Percentiles rank a stretch among this genome's conserved stretches.
These are phyloP conservation scores for Micrasema minimum DNA, from an alignment of 1,140 invertebrate species.

Conservation along the genomic window DNA sequence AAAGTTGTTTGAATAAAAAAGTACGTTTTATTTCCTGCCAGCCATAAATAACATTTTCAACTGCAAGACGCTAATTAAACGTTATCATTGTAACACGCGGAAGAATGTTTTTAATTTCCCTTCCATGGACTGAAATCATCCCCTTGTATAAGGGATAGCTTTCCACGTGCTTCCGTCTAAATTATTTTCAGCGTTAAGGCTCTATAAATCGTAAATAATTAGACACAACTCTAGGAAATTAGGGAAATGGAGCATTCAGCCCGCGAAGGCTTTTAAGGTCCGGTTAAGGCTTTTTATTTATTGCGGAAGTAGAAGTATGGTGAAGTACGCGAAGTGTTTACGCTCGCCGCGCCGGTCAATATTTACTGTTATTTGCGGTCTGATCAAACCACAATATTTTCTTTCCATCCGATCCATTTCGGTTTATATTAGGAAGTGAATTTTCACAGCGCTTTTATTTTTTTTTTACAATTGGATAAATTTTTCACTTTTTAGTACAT, in stretches of 20 bases:
- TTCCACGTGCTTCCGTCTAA: conserved; percentile 40
- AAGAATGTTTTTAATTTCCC: conserved; percentile 43
- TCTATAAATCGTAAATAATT: conserved; percentile 55
- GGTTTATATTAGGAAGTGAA: not conserved
- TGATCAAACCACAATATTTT: conserved; percentile 52
- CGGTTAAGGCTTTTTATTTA: conserved; percentile 42
- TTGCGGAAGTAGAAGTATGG: conserved; percentile 40
- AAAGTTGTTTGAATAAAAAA: no score
- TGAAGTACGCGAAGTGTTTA: conserved; percentile 27
- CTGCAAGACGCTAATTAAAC: conserved; percentile 16
- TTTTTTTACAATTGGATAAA: not conserved
- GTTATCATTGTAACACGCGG: conserved; percentile 3
- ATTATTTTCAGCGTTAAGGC: conserved; percentile 52
- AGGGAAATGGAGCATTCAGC: conserved; percentile 48
- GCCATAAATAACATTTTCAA: conserved; percentile 23
- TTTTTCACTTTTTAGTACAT: not conserved
- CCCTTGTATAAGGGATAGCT: not conserved
- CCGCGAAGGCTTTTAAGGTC: conserved; percentile 33
- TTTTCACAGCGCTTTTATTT: no score
- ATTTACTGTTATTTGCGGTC: conserved; percentile 49
- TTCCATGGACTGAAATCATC: conserved; percentile 6
- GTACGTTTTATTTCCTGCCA: no score
- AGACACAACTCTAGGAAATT: conserved; percentile 52
- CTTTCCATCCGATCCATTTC: conserved; percentile 39
- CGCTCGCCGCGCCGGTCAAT: conserved; percentile 45